phyloP scores from a whole-genome alignment of 2,888 invertebrate genomes.

The Spodoptera exigua region DNA sequence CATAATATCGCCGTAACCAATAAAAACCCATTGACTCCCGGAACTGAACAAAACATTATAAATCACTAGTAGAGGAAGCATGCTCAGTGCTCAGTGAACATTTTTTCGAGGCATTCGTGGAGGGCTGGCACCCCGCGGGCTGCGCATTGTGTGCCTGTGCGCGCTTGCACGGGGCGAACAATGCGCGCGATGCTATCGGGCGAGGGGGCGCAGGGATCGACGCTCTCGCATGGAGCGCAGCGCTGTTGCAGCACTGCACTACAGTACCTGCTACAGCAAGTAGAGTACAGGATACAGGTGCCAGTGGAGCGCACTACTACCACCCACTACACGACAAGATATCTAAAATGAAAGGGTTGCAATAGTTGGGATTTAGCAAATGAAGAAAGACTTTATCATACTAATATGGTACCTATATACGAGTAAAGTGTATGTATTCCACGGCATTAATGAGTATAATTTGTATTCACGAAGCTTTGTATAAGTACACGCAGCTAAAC shows the following conservation, averaged over 20 bases:
- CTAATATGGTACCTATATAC: no score
- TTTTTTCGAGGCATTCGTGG: constrained; percentile 55
- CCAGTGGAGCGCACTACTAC: no score
- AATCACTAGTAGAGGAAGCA: constrained; percentile 69
- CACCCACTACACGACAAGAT: no score
- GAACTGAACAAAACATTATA: constrained; percentile 79
- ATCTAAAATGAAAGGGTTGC: no score
- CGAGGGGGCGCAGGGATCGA: constrained; percentile 31
- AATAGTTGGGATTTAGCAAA: no score
- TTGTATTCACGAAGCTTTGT: constrained; percentile 9
- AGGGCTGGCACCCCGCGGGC: constrained; percentile 58
- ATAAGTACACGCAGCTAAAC: constrained; percentile 43
- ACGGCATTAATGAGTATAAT: constrained; percentile 20
- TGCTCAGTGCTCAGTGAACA: constrained; percentile 57
- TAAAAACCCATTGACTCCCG: constrained; percentile 80
- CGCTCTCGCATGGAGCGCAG: constrained; percentile 38
- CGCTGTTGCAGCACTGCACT: constrained; percentile 2
- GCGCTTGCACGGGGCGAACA: constrained; percentile 25
- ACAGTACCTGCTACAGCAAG: no score
- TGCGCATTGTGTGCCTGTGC: constrained; percentile 42
- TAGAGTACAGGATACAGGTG: no score
- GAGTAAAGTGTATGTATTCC: not conserved
- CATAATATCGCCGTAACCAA: constrained; percentile 74
- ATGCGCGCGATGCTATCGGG: constrained; percentile 57
- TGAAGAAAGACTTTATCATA: no score